These are phyloP conservation scores for Distichodus sexfasciatus DNA, from an alignment of 2,797 vertebrate genomes.

Conservation along the genomic window DNA sequence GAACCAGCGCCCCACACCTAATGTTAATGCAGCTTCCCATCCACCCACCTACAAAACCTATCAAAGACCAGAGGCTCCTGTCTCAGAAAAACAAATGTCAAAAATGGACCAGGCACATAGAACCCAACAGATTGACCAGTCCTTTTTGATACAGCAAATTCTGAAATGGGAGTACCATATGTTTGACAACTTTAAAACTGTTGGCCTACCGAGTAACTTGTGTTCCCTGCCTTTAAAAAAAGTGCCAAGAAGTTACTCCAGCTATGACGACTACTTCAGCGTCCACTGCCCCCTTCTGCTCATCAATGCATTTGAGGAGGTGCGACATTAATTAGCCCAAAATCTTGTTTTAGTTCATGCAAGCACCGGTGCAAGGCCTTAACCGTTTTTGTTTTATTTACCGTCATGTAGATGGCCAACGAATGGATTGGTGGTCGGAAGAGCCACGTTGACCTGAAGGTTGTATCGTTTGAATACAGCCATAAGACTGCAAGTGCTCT, in stretches of 20 bases:
- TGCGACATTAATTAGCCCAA: conserved; percentile 49
- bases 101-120: neutral
- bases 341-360: neutral
- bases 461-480: conserved; percentile 45
- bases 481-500: conserved; percentile 57
- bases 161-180: conserved; percentile 77
- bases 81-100: neutral
- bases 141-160: conserved; percentile 68
- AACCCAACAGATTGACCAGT: conserved; percentile 41
- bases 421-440: conserved; percentile 44
- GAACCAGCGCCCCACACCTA: neutral
- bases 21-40: neutral
- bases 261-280: conserved; percentile 73
- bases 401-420: conserved; percentile 46
- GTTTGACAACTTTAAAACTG: conserved; percentile 64
- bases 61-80: conserved; percentile 39
- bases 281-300: conserved; percentile 79
- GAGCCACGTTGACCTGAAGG: conserved; percentile 15
- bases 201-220: conserved; percentile 69
- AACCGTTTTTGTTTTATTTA: neutral
- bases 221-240: conserved; percentile 61
- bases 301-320: conserved; percentile 82
- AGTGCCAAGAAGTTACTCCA: conserved; percentile 72
- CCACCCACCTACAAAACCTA: conserved; percentile 45
- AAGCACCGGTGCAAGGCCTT: neutral